phyloP scores from a whole-genome alignment of 2,113 vertebrate species.

The Oryzias melastigma region DNA sequence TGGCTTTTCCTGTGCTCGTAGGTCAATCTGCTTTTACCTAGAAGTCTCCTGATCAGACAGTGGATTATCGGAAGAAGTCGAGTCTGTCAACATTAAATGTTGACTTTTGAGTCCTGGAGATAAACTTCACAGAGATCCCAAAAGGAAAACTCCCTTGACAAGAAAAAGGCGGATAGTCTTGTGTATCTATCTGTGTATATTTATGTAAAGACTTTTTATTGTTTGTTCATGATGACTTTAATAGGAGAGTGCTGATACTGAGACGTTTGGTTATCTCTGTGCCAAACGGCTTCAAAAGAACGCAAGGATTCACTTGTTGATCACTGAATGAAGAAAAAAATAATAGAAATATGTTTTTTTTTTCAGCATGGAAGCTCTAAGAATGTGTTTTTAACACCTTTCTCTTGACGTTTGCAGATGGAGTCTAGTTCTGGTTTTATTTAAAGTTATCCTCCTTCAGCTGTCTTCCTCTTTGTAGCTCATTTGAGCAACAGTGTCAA shows the following conservation, averaged over 20 bases:
- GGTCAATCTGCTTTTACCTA: constrained; percentile 57
- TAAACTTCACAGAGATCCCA: constrained; percentile 70
- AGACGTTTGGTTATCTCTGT: constrained; percentile 45
- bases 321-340: too few relatives aligned
- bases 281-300: constrained; percentile 18
- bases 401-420: too few relatives aligned
- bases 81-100: constrained; percentile 66
- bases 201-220: constrained; percentile 33
- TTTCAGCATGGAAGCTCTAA: too few relatives aligned
- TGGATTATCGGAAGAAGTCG: constrained; percentile 51
- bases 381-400: too few relatives aligned
- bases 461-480: too few relatives aligned
- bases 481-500: too few relatives aligned
- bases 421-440: too few relatives aligned
- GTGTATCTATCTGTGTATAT: constrained; percentile 5
- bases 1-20: constrained; percentile 51
- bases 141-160: constrained; percentile 49
- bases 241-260: constrained; percentile 30
- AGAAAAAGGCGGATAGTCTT: constrained; percentile 20
- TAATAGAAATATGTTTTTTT: too few relatives aligned
- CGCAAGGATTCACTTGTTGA: too few relatives aligned
- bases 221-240: constrained; percentile 45
- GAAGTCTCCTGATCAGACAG: constrained; percentile 31
- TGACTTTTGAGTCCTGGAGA: constrained; percentile 68
- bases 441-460: too few relatives aligned